These are phyloP conservation scores for Leptinotarsa undecemlineata DNA, from an alignment of 1,140 invertebrate genomes.

Conservation along the genomic window DNA sequence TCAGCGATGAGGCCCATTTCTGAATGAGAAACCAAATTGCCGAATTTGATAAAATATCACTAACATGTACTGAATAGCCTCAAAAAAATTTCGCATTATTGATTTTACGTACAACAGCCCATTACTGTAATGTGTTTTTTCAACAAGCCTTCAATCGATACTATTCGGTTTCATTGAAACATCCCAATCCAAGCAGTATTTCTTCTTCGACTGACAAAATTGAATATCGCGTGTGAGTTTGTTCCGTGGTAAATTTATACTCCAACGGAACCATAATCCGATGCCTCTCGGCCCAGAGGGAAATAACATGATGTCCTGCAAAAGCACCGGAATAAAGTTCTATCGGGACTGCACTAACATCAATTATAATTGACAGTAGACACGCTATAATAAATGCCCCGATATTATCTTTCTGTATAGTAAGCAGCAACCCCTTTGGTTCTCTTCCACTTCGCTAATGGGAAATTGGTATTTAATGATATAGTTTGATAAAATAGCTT, in stretches of 20 bases:
- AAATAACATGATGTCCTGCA: constrained; percentile 46
- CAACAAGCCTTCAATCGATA: too few species aligned
- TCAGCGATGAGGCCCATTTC: too few species aligned
- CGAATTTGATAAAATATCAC: too few species aligned
- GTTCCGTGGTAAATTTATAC: constrained; percentile 32
- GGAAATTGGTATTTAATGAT: neutral
- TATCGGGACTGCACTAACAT: constrained; percentile 31
- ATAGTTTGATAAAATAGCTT: too few species aligned
- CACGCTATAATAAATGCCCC: constrained; percentile 23
- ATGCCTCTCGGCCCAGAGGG: constrained; percentile 30
- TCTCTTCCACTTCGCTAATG: neutral
- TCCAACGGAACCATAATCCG: constrained; percentile 31
- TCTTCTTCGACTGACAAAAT: constrained; percentile 10
- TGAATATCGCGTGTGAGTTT: constrained; percentile 32
- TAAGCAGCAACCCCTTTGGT: constrained; percentile 6
- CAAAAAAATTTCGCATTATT: too few species aligned
- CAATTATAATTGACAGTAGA: constrained; percentile 40
- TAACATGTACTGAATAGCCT: too few species aligned
- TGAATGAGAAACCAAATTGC: too few species aligned
- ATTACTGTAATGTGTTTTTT: too few species aligned
- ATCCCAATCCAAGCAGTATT: constrained; percentile 4
- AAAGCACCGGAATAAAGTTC: constrained; percentile 40
- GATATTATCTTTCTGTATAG: constrained; percentile 22
- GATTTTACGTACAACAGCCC: too few species aligned
- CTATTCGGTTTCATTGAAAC: too few species aligned